Conservation (phyloP, 1,140 invertebrate genomes). For the Eubasilissa regina region DNA sequence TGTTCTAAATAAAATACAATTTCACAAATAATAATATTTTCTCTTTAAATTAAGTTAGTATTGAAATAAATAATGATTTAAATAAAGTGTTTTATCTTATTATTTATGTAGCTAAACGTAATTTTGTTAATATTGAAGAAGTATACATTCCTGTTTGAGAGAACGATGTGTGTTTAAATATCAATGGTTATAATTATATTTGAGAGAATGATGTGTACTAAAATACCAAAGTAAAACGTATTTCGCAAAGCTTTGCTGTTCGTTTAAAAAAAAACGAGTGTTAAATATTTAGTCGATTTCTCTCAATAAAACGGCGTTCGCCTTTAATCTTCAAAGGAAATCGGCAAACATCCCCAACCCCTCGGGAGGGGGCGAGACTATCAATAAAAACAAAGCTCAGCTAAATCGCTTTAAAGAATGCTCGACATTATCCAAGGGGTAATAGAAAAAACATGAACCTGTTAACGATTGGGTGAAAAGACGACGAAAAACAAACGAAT, state of each 20-base stretch:
- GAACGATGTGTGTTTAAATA: too few relatives aligned
- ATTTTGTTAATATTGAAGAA: too few relatives aligned
- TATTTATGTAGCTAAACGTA: too few relatives aligned
- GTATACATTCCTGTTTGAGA: too few relatives aligned
- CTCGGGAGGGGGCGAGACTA: constrained; percentile 39
- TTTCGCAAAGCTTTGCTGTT: background rate
- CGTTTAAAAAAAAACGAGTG: constrained; percentile 2
- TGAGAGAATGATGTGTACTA: too few relatives aligned
- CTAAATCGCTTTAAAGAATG: constrained; percentile 56
- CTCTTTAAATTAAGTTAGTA: too few relatives aligned
- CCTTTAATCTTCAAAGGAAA: constrained; percentile 49
- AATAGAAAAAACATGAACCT: constrained; percentile 61
- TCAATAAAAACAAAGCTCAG: constrained; percentile 59
- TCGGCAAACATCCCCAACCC: constrained; percentile 36
- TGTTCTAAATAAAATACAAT: too few relatives aligned
- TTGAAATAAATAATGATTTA: too few relatives aligned
- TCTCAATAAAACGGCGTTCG: constrained; percentile 30
- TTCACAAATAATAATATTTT: too few relatives aligned
- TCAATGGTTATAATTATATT: too few relatives aligned
- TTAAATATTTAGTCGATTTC: constrained; percentile 33
- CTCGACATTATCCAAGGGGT: constrained; percentile 57
- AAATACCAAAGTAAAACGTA: too few relatives aligned
- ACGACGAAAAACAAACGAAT: constrained; percentile 46
- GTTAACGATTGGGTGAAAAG: constrained; percentile 53
- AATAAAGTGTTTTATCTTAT: too few relatives aligned